Percentiles rank a stretch among this genome's conserved stretches.
Evolutionary conservation across 2,797 vertebrate genomes (phyloP).

Genomic region (Xiphorhynchus erythropygius): DNA sequence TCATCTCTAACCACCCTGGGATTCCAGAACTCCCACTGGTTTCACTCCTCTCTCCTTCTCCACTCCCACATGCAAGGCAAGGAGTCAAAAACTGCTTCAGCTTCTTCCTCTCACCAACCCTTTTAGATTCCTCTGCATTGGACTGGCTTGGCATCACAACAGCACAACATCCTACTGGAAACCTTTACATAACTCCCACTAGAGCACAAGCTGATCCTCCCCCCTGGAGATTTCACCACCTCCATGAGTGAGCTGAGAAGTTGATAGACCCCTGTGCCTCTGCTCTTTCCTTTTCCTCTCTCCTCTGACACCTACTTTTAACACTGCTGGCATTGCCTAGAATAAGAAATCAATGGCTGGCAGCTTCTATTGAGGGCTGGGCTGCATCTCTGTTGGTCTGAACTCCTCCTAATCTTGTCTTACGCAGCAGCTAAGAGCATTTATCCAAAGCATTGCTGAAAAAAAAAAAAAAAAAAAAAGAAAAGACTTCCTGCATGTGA

Average conservation of each 20-base stretch:
- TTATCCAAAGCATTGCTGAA: not conserved
- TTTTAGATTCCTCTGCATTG: fast-evolving
- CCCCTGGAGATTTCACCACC: not conserved
- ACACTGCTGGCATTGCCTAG: not conserved
- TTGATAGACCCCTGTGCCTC: not conserved
- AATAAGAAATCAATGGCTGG: not conserved
- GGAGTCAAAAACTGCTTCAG: not conserved
- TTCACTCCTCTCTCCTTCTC: not conserved
- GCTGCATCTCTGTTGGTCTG: not conserved
- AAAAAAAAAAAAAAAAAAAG: not conserved
- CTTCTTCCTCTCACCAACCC: not conserved
- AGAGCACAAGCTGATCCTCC: fast-evolving
- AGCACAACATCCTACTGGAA: not conserved
- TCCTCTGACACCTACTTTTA: not conserved
- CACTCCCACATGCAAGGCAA: not conserved
- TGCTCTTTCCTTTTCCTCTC: not conserved
- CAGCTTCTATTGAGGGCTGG: not conserved
- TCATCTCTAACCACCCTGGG: not conserved
- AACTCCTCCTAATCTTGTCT: not conserved
- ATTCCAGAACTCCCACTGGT: not conserved
- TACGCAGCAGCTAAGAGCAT: not conserved
- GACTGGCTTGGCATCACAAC: not conserved
- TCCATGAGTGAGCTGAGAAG: not conserved
- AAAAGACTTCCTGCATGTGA: not conserved
- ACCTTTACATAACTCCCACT: not conserved